Evolutionary conservation across 1,140 invertebrate genomes (phyloP), one percentile per base, ranked within the genome.

Genomic region (Thereuonema tuberculata): DNA sequence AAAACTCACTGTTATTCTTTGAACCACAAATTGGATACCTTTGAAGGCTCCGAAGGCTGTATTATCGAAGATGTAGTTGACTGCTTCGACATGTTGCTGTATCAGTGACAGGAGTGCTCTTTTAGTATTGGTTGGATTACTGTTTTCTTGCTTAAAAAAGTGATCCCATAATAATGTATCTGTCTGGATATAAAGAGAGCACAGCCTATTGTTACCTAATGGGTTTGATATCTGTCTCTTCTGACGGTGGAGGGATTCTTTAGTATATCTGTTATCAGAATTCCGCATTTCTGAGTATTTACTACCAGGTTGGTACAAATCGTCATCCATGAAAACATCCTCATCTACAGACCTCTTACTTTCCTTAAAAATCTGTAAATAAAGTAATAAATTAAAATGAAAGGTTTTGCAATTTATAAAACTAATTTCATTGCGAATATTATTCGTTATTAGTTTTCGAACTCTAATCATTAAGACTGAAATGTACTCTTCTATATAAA

Each of bases 81-180:
- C 92, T 58, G 94, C 95, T 67, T 93, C 94, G 50, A 99, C 93
- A 73, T 99, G 96, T 73, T 94, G 93, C 37, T 93, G 91, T 73
- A 99, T 97, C 60, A 99, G 77, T 0, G 93, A 93, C 58, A 95
- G 80, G 69, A 99, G 98, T 79, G 98, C 95, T 75, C 98, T 94
- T 55, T 88, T 78, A 9, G 91, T 94, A 75, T 93, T 93, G 69
- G 85, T 85, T 48, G 75, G 69, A 63, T 79, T 74, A 29, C 69
- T 62, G n/a, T n/a, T n/a, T 60, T 74, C 72, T 67, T 77, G 78
- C 63, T 81, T 78, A 26, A 76, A 74, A 67, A 96, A 90, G 70
- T 96, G 89, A 67, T 85, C 82, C 91, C 93, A 99, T 68, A 99
- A 87, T 60, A 95, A 83, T 62, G 94, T 93, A 80, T 99, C 95